A percentile compares a stretch with the other conserved stretches of the same genome.
phyloP scores from a whole-genome alignment of 2,113 vertebrate genomes.

The Indri indri region DNA sequence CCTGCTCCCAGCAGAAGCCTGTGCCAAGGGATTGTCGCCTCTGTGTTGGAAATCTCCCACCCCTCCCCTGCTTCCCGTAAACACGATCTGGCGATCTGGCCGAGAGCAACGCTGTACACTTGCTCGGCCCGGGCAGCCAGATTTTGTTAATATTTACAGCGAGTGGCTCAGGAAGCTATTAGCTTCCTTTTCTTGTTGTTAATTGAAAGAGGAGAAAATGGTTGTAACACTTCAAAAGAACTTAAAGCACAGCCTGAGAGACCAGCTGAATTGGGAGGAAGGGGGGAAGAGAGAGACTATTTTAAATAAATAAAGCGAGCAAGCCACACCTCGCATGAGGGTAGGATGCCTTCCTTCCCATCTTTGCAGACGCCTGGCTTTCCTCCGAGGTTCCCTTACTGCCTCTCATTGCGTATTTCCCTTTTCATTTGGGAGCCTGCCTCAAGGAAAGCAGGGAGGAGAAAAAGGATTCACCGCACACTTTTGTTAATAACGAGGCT shows the following conservation, averaged over 20 bases:
- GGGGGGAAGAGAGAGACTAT: neutral
- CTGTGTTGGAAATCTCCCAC: constrained; percentile 14
- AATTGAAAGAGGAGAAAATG: constrained; percentile 78
- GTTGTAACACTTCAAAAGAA: constrained; percentile 78
- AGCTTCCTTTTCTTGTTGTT: constrained; percentile 75
- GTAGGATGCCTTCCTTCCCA: fast-evolving
- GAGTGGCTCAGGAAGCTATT: constrained; percentile 69
- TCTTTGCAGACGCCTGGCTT: neutral
- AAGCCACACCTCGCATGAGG: neutral
- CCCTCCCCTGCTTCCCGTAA: constrained; percentile 69
- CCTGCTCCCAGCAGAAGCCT: neutral
- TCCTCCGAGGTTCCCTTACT: constrained; percentile 20
- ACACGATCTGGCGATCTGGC: neutral
- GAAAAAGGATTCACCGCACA: neutral
- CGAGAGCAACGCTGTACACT: fast-evolving
- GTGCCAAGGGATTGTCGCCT: constrained; percentile 31
- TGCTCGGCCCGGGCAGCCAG: neutral
- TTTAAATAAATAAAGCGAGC: neutral
- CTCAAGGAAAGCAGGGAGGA: neutral
- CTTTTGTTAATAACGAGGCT: neutral
- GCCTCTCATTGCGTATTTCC: neutral
- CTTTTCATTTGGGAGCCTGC: constrained; percentile 33
- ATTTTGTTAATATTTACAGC: constrained; percentile 70
- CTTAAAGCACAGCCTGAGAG: constrained; percentile 61
- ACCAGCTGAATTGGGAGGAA: neutral